Conservation (phyloP, 2,113 vertebrate genomes). For the Zeus faber region DNA sequence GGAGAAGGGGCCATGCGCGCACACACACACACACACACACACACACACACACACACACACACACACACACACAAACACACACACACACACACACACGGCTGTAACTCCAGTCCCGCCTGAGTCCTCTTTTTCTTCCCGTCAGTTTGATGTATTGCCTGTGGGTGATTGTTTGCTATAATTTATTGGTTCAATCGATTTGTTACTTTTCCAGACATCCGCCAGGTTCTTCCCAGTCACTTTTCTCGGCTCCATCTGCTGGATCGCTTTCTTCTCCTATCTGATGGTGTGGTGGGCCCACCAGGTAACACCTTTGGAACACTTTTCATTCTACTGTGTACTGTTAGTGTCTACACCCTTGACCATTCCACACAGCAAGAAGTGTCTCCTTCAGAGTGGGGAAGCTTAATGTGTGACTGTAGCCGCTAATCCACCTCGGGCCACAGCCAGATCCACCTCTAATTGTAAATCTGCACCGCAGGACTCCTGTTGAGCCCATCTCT, state of each 20-base stretch:
- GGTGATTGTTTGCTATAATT: no score
- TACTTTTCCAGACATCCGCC: conserved; percentile 78
- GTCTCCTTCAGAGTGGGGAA: conserved; percentile 24
- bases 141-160: no score
- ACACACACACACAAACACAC: background rate
- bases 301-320: conserved; percentile 79
- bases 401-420: conserved; percentile 49
- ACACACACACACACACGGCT: no score
- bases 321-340: no score
- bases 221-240: conserved; percentile 91
- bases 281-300: conserved; percentile 99
- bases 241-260: conserved; percentile 91
- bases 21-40: background rate
- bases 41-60: background rate
- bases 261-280: conserved; percentile 91
- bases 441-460: conserved; percentile 38
- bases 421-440: no score
- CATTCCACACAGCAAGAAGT: no score
- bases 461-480: conserved; percentile 48
- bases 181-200: conserved; percentile 1
- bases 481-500: no score
- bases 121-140: no score
- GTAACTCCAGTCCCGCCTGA: no score
- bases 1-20: background rate
- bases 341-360: no score